phyloP scores from a whole-genome alignment of 2,797 vertebrate genomes.

The Sorex maritimensis region DNA sequence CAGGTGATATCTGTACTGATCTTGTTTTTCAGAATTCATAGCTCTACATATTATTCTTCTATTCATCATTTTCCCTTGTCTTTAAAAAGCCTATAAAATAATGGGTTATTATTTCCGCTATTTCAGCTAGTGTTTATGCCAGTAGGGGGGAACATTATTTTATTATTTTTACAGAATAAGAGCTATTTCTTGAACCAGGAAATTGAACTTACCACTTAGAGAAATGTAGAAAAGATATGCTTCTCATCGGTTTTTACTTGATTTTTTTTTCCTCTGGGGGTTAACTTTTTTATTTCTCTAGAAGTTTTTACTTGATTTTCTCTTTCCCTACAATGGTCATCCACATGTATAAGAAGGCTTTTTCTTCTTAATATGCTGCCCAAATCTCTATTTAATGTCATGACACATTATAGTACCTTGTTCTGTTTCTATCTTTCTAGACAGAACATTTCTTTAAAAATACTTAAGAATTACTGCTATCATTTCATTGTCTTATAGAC shows the following conservation, averaged over 20 bases:
- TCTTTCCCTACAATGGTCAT: neutral
- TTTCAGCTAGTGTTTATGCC: slow-evolving; percentile 77
- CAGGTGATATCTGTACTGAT: slow-evolving; percentile 71
- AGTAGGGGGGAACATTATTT: slow-evolving; percentile 83
- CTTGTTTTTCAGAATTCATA: slow-evolving; percentile 70
- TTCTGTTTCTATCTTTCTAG: slow-evolving; percentile 60
- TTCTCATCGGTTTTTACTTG: slow-evolving; percentile 65
- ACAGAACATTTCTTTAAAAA: neutral
- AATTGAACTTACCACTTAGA: slow-evolving; percentile 82
- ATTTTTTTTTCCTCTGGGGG: slow-evolving; percentile 62
- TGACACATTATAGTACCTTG: neutral
- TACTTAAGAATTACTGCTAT: neutral
- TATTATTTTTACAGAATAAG: slow-evolving; percentile 86
- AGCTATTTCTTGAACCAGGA: slow-evolving; percentile 81
- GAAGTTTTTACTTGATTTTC: slow-evolving; percentile 50
- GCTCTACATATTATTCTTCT: slow-evolving; percentile 71
- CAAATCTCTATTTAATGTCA: slow-evolving; percentile 18
- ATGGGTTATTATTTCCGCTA: slow-evolving; percentile 82
- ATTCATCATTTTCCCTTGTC: slow-evolving; percentile 73
- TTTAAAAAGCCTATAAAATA: slow-evolving; percentile 81
- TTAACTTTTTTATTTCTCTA: too few relatives aligned
- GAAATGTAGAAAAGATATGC: slow-evolving; percentile 77
- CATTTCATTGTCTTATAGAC: slow-evolving; percentile 5
- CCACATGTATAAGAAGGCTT: neutral
- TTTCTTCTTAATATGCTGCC: neutral